These are phyloP conservation scores for Volucella bombylans DNA, from an alignment of 2,888 invertebrate species.

Conservation along the genomic window DNA sequence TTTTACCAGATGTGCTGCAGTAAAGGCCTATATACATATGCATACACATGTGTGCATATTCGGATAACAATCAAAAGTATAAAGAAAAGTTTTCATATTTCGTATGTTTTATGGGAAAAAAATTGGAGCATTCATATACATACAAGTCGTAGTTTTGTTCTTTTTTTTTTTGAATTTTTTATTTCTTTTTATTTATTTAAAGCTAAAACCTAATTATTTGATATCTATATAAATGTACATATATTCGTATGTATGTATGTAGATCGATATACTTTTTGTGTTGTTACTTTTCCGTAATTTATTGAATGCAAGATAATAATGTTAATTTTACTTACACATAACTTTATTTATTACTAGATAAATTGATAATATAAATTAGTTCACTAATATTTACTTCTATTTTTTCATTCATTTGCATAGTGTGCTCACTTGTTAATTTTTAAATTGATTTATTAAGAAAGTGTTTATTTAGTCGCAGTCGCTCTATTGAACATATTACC, in stretches of 20 bases:
- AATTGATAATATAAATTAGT: not conserved
- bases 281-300: too few relatives aligned
- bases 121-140: slow-evolving; percentile 16
- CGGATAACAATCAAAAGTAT: too few relatives aligned
- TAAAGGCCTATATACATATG: too few relatives aligned
- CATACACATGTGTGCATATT: too few relatives aligned
- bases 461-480: slow-evolving; percentile 1
- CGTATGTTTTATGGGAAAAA: slow-evolving; percentile 22
- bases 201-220: not conserved
- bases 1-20: too few relatives aligned
- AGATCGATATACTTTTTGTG: not conserved
- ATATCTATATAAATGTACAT: slow-evolving; percentile 18
- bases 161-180: slow-evolving; percentile 41
- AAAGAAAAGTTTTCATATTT: too few relatives aligned
- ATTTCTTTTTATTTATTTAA: slow-evolving; percentile 35
- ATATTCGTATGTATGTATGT: slow-evolving; percentile 20
- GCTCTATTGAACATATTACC: slow-evolving; percentile 9
- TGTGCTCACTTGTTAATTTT: not conserved
- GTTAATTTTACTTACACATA: slow-evolving; percentile 5
- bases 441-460: slow-evolving; percentile 7
- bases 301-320: too few relatives aligned
- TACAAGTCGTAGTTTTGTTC: slow-evolving; percentile 50
- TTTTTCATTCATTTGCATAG: not conserved
- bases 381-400: slow-evolving; percentile 7
- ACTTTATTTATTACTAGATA: not conserved